Conservation (phyloP, 2,888 invertebrate species). For the Athalia rosae region DNA sequence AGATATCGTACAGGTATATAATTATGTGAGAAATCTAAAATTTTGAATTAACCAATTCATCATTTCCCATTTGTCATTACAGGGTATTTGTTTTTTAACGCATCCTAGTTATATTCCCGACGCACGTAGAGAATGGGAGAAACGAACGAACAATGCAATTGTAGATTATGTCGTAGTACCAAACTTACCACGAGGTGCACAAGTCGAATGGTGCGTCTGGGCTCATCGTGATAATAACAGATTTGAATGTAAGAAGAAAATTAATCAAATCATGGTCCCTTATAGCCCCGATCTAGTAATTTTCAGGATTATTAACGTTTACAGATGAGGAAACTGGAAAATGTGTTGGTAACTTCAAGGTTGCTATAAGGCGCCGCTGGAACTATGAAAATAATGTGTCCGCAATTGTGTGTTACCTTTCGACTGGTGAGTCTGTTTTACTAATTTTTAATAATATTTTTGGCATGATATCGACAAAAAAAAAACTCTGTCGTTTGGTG, state of each 20-base stretch:
- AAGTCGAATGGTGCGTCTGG: constrained; percentile 96
- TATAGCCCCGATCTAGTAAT: constrained; percentile 17
- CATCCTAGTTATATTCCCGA: constrained; percentile 82
- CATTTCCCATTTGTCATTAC: constrained; percentile 47
- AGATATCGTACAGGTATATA: constrained; percentile 84
- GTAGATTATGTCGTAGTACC: constrained; percentile 91
- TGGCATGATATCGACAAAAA: constrained; percentile 35
- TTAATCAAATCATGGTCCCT: neutral
- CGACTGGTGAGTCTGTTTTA: constrained; percentile 77
- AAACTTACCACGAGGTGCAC: constrained; percentile 85
- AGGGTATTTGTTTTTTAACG: constrained; percentile 92
- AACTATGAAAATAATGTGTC: constrained; percentile 92
- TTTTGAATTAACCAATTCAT: neutral
- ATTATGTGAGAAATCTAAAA: neutral
- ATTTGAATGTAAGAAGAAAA: constrained; percentile 84
- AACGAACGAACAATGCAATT: constrained; percentile 89
- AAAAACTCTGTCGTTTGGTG: constrained; percentile 2
- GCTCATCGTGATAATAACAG: constrained; percentile 91
- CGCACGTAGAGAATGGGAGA: constrained; percentile 88
- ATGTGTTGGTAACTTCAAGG: constrained; percentile 87
- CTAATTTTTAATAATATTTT: neutral
- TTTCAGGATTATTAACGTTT: constrained; percentile 58
- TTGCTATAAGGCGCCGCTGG: constrained; percentile 89
- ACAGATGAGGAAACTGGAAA: constrained; percentile 94
- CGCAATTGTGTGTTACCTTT: constrained; percentile 89